phyloP scores from a whole-genome alignment of 2,797 vertebrate species.

The Nyctalus aviator region DNA sequence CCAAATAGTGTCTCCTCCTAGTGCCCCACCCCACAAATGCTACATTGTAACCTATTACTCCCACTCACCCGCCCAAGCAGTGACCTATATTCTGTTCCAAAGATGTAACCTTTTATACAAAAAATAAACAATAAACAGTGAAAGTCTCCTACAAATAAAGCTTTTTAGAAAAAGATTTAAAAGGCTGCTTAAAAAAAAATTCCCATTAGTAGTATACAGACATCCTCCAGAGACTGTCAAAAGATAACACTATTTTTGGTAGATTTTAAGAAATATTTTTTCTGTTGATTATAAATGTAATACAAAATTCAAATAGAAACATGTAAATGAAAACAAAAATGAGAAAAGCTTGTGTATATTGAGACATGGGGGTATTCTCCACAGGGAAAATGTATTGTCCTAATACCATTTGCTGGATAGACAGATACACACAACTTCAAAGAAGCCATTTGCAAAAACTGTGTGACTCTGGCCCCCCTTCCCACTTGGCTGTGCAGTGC shows the following conservation, averaged over 20 bases:
- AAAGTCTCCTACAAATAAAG: not conserved
- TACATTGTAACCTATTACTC: not conserved
- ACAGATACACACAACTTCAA: not conserved
- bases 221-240: not conserved
- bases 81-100: not conserved
- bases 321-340: not conserved
- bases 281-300: slow-evolving; percentile 21
- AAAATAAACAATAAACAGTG: not conserved
- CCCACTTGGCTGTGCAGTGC: not conserved
- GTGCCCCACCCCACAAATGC: not conserved
- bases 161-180: slow-evolving; percentile 21
- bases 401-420: not conserved
- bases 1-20: not conserved
- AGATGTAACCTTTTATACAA: not conserved
- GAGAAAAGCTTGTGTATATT: not conserved
- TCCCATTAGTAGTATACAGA: not conserved
- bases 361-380: not conserved
- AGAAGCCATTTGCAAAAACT: not conserved
- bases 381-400: not conserved
- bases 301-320: slow-evolving; percentile 34
- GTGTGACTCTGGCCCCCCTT: not conserved
- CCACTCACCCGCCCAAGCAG: not conserved
- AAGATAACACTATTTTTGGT: not conserved
- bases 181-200: not conserved
- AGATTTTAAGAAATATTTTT: slow-evolving; percentile 20